Conservation (phyloP, 1,140 invertebrate genomes). For the Globodera rostochiensis region DNA sequence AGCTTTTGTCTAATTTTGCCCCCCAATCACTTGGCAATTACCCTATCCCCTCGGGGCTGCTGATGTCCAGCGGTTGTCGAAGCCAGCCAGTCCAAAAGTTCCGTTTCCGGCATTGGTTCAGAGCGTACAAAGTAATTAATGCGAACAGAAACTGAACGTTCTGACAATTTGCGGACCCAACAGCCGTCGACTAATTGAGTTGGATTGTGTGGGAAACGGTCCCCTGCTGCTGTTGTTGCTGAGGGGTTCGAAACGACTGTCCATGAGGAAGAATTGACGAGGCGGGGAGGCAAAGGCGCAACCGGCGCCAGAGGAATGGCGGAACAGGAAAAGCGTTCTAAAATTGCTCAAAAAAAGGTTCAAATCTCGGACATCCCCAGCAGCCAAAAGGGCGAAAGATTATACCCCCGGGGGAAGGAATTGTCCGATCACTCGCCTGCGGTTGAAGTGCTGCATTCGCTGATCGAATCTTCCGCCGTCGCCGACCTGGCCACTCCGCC, state of each 20-base stretch:
- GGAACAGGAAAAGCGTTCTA: constrained; percentile 1
- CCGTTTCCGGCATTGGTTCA: neutral
- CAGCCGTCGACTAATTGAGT: neutral
- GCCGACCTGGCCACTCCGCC: neutral
- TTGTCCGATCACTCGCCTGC: neutral
- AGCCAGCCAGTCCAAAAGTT: neutral
- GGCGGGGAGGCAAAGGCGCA: neutral
- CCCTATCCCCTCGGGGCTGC: neutral
- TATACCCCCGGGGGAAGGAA: too few relatives aligned
- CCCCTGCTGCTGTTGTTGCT: neutral
- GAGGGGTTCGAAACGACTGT: neutral
- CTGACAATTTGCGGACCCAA: neutral
- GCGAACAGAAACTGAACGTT: neutral
- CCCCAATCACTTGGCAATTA: neutral
- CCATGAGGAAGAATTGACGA: neutral
- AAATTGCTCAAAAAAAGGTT: neutral
- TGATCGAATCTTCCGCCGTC: neutral
- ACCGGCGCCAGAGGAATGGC: neutral
- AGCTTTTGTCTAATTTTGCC: too few relatives aligned
- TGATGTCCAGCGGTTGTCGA: neutral
- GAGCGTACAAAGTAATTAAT: neutral
- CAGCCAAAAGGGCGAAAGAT: too few relatives aligned
- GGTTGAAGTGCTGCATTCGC: neutral
- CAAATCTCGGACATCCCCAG: too few relatives aligned
- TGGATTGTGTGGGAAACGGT: neutral